Evolutionary conservation across 2,113 vertebrate species (phyloP).

Genomic region (Varanus salvator): DNA sequence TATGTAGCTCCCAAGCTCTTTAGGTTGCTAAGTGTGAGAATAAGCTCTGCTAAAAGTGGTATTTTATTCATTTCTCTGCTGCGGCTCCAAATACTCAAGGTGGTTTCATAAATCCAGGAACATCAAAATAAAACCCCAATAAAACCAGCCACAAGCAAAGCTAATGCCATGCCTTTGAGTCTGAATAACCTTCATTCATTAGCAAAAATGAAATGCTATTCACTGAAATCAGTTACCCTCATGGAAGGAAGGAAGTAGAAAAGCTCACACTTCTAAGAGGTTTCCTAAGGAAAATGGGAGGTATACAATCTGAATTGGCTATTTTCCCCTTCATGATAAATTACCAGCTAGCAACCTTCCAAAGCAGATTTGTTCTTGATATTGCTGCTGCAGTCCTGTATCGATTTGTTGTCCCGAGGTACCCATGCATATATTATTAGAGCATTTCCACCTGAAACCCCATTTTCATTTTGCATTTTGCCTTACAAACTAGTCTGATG

Average conservation of each 20-base stretch:
- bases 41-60: background rate
- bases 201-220: background rate
- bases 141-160: background rate
- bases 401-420: constrained; percentile 42
- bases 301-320: background rate
- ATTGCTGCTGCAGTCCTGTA: background rate
- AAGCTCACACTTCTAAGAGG: background rate
- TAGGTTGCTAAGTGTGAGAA: background rate
- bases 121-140: background rate
- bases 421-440: constrained; percentile 49
- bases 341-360: constrained; percentile 37
- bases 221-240: background rate
- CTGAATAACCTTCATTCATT: background rate
- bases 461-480: constrained; percentile 63
- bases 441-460: constrained; percentile 61
- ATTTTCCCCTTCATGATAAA: constrained; percentile 20
- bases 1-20: background rate
- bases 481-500: constrained; percentile 63
- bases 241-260: background rate
- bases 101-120: background rate
- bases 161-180: background rate
- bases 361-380: constrained; percentile 45
- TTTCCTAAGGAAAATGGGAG: background rate
- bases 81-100: background rate
- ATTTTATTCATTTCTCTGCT: background rate